Base-by-base conservation (phyloP, 2,888 invertebrate genomes). In the Lasioglossum calceatum region DNA sequence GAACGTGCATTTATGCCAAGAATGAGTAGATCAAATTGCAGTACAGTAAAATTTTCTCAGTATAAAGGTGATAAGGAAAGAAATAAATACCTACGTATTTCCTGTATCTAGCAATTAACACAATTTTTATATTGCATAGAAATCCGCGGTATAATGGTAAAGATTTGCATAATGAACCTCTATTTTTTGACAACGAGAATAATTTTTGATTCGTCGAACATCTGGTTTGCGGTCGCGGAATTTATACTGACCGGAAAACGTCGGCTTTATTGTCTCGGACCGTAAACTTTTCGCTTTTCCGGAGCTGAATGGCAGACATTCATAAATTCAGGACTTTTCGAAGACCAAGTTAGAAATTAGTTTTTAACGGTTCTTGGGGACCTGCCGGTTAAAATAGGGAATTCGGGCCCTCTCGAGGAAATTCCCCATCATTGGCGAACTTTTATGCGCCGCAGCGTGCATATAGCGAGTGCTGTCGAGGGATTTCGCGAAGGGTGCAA, bases 281-380 rank as follows among this genome's bases (percentile, higher is more conserved):
- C 44, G 44, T 72, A 73, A 47, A 73, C 32, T 73, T 50, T 73
- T 50, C 73, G 32, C 27, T 19, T 32, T 44, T 32, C 50, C 2
- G 16, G 4, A 10, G 10, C 50, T 32, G 19, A 47, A 73, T 47
- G 47, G 73, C 73, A 19, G 47, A 19, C 73, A 36, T 27, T 32
- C 73, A 47, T 73, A 32, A 50, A 50, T 44, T 14, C 47, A 50
- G 23, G 73, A 73, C 47, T 73, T 73, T 32, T 10, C 73, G 23
- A 50, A 50, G 32, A 47, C 27, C 73, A 50, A 32, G 73, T 32
- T 47, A 73, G 73, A 32, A 73, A 73, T 73, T 73, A 73, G 73
- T 73, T 73, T 73, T 32, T 73, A 73, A 72, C 44, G 72, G 72
- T 50, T 73, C 73, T 73, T 50, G 73, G 73, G 42, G 50, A 73